A percentile compares a stretch with the other conserved stretches of the same genome.
phyloP scores from a whole-genome alignment of 2,888 invertebrate genomes.

The Lepidocyrtinus sp. region DNA sequence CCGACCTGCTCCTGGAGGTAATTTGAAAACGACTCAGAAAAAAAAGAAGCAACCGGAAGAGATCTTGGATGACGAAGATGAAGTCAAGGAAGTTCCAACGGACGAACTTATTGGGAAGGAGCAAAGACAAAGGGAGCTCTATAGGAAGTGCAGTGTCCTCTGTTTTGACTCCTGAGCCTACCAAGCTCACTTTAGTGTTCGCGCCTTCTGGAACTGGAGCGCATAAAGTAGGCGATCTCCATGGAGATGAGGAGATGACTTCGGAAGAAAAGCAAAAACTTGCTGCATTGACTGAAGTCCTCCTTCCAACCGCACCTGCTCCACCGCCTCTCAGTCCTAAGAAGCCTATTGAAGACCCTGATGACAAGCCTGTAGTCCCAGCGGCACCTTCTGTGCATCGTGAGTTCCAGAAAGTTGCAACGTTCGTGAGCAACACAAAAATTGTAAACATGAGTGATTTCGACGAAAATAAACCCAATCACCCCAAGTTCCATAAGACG shows the following conservation, averaged over 20 bases:
- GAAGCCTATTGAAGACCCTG: conserved; percentile 32
- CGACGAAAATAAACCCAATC: conserved; percentile 36
- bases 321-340: conserved; percentile 25
- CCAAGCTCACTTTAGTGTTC: conserved; percentile 36
- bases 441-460: conserved; percentile 57
- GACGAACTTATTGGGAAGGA: background rate
- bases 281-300: conserved; percentile 28
- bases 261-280: conserved; percentile 44
- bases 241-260: conserved; percentile 21
- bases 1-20: background rate
- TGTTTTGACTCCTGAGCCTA: background rate
- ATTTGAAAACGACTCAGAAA: background rate
- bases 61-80: conserved; percentile 38
- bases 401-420: conserved; percentile 40
- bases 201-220: conserved; percentile 27
- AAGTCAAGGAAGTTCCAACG: conserved; percentile 20
- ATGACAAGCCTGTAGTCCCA: conserved; percentile 43
- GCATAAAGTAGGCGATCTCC: background rate
- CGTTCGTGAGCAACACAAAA: conserved; percentile 28
- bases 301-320: conserved; percentile 40
- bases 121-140: background rate
- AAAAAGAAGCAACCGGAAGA: background rate
- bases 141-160: background rate
- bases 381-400: conserved; percentile 21
- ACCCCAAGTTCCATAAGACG: conserved; percentile 44